phyloP scores from a whole-genome alignment of 2,888 invertebrate genomes.

The Andrena flavipes region DNA sequence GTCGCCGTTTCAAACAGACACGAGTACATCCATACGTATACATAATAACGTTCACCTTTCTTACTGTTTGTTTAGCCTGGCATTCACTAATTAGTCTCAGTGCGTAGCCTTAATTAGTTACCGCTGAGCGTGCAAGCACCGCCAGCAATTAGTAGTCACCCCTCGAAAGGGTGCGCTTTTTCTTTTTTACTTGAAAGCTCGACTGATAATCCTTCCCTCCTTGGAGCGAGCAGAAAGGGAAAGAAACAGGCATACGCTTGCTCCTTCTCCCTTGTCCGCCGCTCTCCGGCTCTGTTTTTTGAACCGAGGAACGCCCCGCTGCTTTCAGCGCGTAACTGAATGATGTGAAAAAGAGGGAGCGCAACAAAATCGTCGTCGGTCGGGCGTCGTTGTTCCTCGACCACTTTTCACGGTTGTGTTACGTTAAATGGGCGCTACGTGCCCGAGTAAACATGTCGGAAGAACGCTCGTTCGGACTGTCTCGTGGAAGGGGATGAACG shows the following conservation, averaged over 20 bases:
- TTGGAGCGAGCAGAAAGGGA: slow-evolving; percentile 35
- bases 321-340: slow-evolving; percentile 10
- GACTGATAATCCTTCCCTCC: slow-evolving; percentile 51
- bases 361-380: slow-evolving; percentile 2
- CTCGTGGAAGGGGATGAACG: background rate
- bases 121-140: slow-evolving; percentile 81
- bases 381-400: slow-evolving; percentile 2
- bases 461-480: background rate
- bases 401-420: slow-evolving; percentile 19
- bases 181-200: slow-evolving; percentile 58
- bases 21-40: slow-evolving; percentile 49
- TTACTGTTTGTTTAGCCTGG: slow-evolving; percentile 72
- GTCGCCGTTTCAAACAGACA: slow-evolving; percentile 47
- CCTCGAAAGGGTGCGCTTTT: slow-evolving; percentile 61
- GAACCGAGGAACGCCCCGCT: slow-evolving; percentile 5
- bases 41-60: slow-evolving; percentile 63
- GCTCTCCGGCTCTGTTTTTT: background rate
- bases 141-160: slow-evolving; percentile 73
- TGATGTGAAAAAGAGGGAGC: background rate
- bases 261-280: background rate
- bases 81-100: slow-evolving; percentile 77
- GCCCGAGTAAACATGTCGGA: background rate
- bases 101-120: slow-evolving; percentile 82
- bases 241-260: slow-evolving; percentile 16
- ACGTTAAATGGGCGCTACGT: background rate